Evolutionary conservation across 2,888 invertebrate genomes (phyloP), one percentile per base, ranked within the genome.

Genomic region (Colletes collaris): DNA sequence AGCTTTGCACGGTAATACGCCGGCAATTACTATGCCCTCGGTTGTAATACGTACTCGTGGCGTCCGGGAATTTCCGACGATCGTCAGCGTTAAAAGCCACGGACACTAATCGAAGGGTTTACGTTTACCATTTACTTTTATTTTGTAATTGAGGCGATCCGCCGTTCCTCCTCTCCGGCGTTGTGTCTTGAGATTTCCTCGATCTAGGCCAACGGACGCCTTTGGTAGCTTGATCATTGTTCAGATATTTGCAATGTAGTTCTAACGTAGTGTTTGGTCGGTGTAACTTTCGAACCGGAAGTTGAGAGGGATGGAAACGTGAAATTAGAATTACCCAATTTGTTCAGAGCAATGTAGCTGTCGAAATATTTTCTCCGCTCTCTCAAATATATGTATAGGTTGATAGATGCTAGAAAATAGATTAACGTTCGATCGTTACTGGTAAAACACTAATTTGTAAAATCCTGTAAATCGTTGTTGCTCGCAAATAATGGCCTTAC

Each of bases 401-500:
- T 27, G 27, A 27, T 27, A 27, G 27, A 27, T 27, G 27, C 27
- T 27, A 27, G 27, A 27, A 2, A 27, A 27, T 27, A 27, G 66
- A 70, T 16, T 16, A 16, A 16, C 16, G 16, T 16, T 16, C 16
- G 16, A 16, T 40, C 74, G 70, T 82, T 77, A 80, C 70, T 66
- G 68, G 27, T 76, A 68, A 83, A 86, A 78, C 76, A 82, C 66
- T 69, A 81, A 83, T 86, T 86, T 78, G 73, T 85, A 74, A 68
- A 75, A 60, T 64, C 27, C 35, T 44, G 46, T 75, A 64, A 59
- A 58, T 16, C 67, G 77, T 52, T 66, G 66, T 63, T 62, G 69
- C 60, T 50, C 50, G 10, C 44, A 44, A 46, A 46, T 65, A 53
- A 58, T 46, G 64, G 55, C 67, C 62, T 65, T 72, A 79, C 78